Evolutionary conservation across 2,797 vertebrate genomes (phyloP).

Genomic region (Anisognathus igniventris): DNA sequence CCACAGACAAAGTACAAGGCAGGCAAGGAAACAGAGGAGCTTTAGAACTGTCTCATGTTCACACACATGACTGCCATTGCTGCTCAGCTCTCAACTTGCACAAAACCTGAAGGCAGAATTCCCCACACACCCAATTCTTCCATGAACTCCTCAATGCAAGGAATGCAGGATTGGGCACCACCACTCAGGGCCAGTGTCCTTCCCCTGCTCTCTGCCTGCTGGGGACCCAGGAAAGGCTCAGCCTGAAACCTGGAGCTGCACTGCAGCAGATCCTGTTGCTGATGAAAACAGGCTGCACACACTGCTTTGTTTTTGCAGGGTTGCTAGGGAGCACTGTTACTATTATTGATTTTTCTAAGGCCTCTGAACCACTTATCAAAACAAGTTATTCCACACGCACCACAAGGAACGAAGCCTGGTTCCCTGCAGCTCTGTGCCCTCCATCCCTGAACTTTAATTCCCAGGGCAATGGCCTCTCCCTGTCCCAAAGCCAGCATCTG

Average conservation of each 20-base stretch:
- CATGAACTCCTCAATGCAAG: background rate
- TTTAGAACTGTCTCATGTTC: background rate
- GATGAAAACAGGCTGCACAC: background rate
- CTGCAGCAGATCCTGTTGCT: background rate
- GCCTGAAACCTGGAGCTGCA: background rate
- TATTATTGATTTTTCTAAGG: constrained; percentile 29
- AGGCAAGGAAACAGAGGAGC: background rate
- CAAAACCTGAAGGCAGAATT: background rate
- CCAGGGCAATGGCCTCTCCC: background rate
- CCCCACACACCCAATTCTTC: background rate
- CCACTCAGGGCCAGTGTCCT: background rate
- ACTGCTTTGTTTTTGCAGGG: constrained; percentile 36
- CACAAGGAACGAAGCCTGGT: background rate
- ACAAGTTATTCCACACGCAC: background rate
- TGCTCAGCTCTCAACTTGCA: background rate
- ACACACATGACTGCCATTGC: background rate
- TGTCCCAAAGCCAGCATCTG: background rate
- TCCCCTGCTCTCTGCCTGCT: background rate
- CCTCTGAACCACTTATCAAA: constrained; percentile 39
- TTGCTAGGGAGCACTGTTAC: constrained; percentile 52
- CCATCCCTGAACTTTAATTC: background rate
- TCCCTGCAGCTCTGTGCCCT: background rate
- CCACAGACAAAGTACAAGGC: background rate
- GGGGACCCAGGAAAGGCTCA: background rate
- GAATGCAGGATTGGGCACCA: background rate